Evolutionary conservation across 2,113 vertebrate genomes (phyloP), one percentile per base, ranked within the genome.

Genomic region (Halichoeres trimaculatus): DNA sequence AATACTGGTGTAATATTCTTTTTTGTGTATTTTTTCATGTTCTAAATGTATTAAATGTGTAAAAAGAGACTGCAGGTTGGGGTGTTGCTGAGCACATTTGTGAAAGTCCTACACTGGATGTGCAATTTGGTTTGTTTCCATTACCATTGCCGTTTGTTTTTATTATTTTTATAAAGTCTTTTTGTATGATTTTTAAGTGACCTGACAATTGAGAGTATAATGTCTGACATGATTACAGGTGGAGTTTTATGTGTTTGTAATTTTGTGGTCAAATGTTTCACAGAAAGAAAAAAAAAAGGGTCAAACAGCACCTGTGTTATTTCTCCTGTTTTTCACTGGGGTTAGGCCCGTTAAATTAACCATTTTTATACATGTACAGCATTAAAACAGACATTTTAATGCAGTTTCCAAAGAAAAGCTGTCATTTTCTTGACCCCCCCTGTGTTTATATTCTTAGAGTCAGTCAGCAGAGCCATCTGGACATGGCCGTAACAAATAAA

Each of bases 71-170:
- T 83, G 84, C 78, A 85, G 89, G 90, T 90, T 86, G 88, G 87
- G 89, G 83, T 86, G 76, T 91, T 82, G 76, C 88, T 78, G 84
- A 85, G 90, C 89, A 90, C 91, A 88, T 92, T 88, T 90, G 90
- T 94, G 90, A 94, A 95, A 93, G 93, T 95, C 91, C 82, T 89
- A 94, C 94, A 95, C 94, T 95, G 94, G 93, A 94, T 94, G 84
- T 93, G 91, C 70, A 70, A 74, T 90, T 72, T 56, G 3, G 10
- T 51, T 43, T 19, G 72, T 73, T 89, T 48, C 65, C 81, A 84
- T 88, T 85, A 80, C 64, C 81, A 73, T 92, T 90, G 70, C 65
- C 59, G 13, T 72, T 80, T 30, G 30, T 30, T 30, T 30, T 83
- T 87, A 11, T 87, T 71, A 38, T 63, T 91, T 88, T 85, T 80